These are phyloP conservation scores for Hydropotes inermis DNA, from an alignment of 2,113 vertebrate species.

Conservation along the genomic window DNA sequence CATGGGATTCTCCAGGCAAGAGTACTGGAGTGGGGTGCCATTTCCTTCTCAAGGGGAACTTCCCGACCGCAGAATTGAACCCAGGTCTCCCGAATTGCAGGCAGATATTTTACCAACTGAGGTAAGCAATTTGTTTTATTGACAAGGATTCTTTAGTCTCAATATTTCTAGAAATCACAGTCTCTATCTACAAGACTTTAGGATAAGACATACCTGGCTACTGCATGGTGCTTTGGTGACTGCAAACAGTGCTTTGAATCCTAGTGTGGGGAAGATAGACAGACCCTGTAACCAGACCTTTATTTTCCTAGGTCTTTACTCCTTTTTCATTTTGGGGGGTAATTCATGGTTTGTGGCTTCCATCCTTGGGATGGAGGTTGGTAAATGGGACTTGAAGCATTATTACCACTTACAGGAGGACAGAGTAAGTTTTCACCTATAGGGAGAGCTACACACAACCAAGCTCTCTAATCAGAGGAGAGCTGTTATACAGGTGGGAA, in stretches of 20 bases:
- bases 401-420: not conserved
- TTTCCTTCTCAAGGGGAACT: not conserved
- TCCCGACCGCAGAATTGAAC: not conserved
- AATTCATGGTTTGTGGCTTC: not conserved
- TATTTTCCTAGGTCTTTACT: not conserved
- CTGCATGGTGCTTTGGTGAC: not conserved
- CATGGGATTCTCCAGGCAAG: not conserved
- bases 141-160: not conserved
- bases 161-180: not conserved
- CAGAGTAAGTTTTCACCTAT: not conserved
- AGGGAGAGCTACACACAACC: not conserved
- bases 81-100: not conserved
- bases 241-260: not conserved
- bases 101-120: not conserved
- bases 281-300: not conserved
- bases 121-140: not conserved
- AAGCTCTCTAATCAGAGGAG: not conserved
- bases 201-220: not conserved
- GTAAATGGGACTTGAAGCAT: not conserved
- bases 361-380: not conserved
- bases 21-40: not conserved
- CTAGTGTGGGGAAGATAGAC: fast-evolving
- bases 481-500: not conserved
- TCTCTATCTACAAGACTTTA: not conserved
- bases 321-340: not conserved